phyloP scores from a whole-genome alignment of 2,113 vertebrate genomes.

The Caretta caretta region DNA sequence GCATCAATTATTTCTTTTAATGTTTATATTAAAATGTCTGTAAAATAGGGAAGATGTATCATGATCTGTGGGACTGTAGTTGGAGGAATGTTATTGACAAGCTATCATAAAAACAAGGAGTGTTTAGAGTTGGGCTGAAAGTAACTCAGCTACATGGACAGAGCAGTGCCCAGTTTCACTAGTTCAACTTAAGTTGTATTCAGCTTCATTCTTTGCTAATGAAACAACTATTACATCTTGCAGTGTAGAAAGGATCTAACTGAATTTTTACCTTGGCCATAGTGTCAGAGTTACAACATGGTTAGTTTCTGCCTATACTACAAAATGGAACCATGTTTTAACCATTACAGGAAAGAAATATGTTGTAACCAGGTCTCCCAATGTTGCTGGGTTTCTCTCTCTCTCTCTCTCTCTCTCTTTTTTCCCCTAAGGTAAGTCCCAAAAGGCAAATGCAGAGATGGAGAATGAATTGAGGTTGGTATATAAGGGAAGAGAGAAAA shows the following conservation, averaged over 20 bases:
- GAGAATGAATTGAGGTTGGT: neutral
- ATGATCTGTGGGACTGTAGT: neutral
- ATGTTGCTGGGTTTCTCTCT: neutral
- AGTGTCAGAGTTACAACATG: neutral
- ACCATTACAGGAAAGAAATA: neutral
- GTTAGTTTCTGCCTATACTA: rapidly evolving
- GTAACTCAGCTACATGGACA: neutral
- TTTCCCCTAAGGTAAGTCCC: neutral
- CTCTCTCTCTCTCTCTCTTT: neutral
- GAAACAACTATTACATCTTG: neutral
- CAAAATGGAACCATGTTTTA: rapidly evolving
- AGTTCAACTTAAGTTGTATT: neutral
- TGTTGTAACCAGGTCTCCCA: neutral
- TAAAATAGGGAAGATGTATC: neutral
- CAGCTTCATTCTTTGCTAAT: neutral
- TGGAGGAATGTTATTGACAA: neutral
- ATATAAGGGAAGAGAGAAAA: neutral
- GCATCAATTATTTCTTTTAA: neutral
- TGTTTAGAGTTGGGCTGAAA: neutral
- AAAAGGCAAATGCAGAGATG: neutral
- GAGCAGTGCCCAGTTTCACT: neutral
- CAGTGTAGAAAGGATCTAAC: neutral
- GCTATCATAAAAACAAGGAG: neutral
- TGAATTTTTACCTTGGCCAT: neutral
- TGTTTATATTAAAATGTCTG: neutral